These are phyloP conservation scores for Tokudaia tokunoshimensis DNA, from an alignment of 2,797 vertebrate genomes.

Conservation along the genomic window DNA sequence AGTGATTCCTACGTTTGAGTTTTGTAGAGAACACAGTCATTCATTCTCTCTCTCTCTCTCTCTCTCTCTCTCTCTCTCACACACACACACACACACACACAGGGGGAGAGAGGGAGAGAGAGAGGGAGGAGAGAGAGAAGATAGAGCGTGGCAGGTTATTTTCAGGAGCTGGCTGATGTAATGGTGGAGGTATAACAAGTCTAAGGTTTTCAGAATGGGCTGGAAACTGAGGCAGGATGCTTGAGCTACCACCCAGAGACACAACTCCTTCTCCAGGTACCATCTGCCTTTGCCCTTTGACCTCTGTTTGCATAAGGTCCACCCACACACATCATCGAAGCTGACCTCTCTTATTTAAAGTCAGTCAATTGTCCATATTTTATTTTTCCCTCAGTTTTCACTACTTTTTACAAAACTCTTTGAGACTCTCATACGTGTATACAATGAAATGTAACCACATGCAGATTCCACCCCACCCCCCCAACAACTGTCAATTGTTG, in stretches of 20 bases:
- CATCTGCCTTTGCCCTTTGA: neutral
- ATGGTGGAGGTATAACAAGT: too few species aligned
- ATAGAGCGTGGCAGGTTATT: neutral
- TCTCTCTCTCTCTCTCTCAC: neutral
- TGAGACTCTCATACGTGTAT: neutral
- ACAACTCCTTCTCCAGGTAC: neutral
- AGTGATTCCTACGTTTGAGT: neutral
- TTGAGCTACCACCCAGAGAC: neutral
- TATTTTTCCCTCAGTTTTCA: neutral
- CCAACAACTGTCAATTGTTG: too few species aligned
- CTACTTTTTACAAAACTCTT: neutral
- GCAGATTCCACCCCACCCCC: too few species aligned
- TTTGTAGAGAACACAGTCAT: neutral
- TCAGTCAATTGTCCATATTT: neutral
- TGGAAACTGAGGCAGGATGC: neutral
- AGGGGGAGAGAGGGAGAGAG: too few species aligned
- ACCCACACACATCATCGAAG: neutral
- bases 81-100: neutral
- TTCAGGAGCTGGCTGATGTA: neutral
- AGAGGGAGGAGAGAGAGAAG: neutral
- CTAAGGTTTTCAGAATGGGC: neutral
- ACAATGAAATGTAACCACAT: too few species aligned
- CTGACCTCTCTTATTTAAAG: neutral
- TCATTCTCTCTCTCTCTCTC: neutral
- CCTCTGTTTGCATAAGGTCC: neutral